Percentiles rank a stretch among this genome's conserved stretches.
Conservation (phyloP, 2,113 vertebrate species). For the Gallinago jamesoni region DNA sequence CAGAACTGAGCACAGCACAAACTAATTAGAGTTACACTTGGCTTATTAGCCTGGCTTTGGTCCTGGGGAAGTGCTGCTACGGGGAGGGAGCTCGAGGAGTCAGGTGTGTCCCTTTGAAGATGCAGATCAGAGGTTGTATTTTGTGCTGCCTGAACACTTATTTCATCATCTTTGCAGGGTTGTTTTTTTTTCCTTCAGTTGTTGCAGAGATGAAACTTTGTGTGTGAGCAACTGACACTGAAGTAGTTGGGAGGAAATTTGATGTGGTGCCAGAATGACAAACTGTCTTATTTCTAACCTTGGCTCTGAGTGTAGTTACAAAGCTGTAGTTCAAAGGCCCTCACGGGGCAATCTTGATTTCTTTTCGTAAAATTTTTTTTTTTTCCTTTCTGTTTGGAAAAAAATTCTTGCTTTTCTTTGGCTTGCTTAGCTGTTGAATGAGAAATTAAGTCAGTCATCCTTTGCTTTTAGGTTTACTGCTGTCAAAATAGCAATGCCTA, state of each 20-base stretch:
- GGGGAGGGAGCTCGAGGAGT: neutral
- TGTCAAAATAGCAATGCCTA: neutral
- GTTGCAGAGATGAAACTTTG: neutral
- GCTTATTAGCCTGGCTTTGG: neutral
- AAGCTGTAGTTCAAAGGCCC: neutral
- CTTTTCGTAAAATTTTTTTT: neutral
- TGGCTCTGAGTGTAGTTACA: neutral
- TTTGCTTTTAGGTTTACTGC: neutral
- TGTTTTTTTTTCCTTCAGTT: neutral
- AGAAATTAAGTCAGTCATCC: neutral
- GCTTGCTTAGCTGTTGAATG: neutral
- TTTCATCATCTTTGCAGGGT: neutral
- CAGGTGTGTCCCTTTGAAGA: neutral
- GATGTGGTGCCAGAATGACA: neutral
- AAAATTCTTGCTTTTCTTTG: neutral
- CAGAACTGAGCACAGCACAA: neutral
- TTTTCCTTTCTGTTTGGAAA: neutral
- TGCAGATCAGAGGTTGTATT: neutral
- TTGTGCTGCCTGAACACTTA: neutral
- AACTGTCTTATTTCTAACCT: neutral
- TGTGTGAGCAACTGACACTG: neutral
- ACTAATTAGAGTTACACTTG: rapidly evolving
- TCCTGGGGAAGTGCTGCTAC: neutral
- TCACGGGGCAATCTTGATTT: neutral
- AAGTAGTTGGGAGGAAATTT: neutral